A percentile compares a stretch with the other conserved stretches of the same genome.
Conservation (phyloP, 2,888 invertebrate genomes). For the Lissonota sp. region DNA sequence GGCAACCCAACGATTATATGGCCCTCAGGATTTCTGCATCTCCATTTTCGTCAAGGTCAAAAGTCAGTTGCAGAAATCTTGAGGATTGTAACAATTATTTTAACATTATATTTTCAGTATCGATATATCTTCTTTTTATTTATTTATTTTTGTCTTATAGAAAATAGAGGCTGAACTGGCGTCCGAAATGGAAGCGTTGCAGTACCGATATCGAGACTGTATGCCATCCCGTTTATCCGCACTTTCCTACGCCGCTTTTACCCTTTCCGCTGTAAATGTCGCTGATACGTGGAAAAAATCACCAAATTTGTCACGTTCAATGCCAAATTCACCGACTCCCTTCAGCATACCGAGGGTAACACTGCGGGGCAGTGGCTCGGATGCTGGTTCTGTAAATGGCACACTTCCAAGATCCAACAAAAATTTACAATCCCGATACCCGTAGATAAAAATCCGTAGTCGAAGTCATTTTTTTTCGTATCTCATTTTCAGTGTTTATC, state of each 20-base stretch:
- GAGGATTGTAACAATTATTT: background rate
- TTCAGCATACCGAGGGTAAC: conserved; percentile 81
- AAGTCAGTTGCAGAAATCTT: no score
- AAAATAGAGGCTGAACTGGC: conserved; percentile 85
- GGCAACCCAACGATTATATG: no score
- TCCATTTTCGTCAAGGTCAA: no score
- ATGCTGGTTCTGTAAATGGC: conserved; percentile 75
- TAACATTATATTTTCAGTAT: conserved; percentile 23
- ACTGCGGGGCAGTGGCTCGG: conserved; percentile 76
- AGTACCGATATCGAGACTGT: conserved; percentile 83
- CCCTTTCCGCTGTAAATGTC: conserved; percentile 74
- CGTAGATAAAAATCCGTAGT: conserved; percentile 74
- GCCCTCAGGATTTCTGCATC: no score
- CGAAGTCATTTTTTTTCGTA: conserved; percentile 26
- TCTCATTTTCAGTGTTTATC: conserved; percentile 23
- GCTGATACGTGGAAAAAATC: conserved; percentile 79
- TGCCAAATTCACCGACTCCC: conserved; percentile 77
- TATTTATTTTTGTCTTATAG: conserved; percentile 83
- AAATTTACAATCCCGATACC: conserved; percentile 57
- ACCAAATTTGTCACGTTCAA: conserved; percentile 79
- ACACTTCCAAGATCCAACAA: conserved; percentile 76
- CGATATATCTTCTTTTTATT: conserved; percentile 47
- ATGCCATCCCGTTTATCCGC: conserved; percentile 79
- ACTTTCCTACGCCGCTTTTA: conserved; percentile 78
- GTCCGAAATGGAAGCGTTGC: conserved; percentile 83